A percentile compares a stretch with the other conserved stretches of the same genome.
Conservation (phyloP, 2,113 vertebrate genomes). For the Nycticryphes semicollaris region DNA sequence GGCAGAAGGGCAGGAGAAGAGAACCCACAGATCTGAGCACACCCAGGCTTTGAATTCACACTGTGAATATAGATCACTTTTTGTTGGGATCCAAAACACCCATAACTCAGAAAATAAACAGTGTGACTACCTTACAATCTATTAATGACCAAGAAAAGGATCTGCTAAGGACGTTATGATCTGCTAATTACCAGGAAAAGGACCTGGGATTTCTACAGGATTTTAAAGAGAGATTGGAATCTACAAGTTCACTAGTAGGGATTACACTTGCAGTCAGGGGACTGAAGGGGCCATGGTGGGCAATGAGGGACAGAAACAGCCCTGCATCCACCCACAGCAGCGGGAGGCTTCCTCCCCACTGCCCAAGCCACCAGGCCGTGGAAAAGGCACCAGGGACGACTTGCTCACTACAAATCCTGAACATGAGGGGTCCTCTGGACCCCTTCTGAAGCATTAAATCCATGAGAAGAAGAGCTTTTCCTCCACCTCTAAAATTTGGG, state of each 20-base stretch:
- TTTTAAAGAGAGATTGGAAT: not conserved
- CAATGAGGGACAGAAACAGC: not conserved
- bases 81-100: not conserved
- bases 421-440: not conserved
- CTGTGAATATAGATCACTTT: not conserved
- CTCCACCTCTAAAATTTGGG: not conserved
- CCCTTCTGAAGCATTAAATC: not conserved
- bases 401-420: not conserved
- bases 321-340: too few relatives aligned
- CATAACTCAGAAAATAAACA: not conserved
- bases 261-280: rapidly evolving
- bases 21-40: not conserved
- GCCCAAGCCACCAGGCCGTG: not conserved
- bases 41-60: not conserved
- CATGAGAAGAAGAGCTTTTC: not conserved
- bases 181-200: not conserved
- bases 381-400: not conserved
- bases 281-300: too few relatives aligned
- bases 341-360: not conserved
- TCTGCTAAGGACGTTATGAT: not conserved
- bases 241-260: rapidly evolving
- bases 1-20: not conserved
- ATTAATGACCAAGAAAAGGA: not conserved
- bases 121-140: not conserved
- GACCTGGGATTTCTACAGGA: not conserved